These are phyloP conservation scores for Lamprotornis superbus DNA, from an alignment of 2,113 vertebrate genomes.

Conservation along the genomic window DNA sequence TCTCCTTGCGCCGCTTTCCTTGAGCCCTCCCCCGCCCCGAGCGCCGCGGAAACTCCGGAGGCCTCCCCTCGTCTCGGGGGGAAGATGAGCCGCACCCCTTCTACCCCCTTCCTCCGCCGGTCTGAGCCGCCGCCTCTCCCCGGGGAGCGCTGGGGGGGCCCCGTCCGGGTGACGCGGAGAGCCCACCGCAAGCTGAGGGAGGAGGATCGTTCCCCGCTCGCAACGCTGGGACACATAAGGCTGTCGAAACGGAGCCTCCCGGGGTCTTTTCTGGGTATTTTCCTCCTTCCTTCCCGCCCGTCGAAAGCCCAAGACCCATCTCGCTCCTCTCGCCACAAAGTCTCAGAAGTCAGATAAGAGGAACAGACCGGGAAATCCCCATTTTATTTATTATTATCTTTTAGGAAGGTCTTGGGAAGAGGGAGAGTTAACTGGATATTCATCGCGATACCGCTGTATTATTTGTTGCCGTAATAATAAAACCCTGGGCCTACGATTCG, in stretches of 20 bases:
- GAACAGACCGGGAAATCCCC: background rate
- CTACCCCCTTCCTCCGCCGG: background rate
- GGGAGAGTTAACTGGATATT: constrained; percentile 18
- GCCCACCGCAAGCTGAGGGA: background rate
- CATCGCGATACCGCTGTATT: background rate
- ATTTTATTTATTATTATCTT: background rate
- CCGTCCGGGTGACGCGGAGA: background rate
- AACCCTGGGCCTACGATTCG: constrained; percentile 32
- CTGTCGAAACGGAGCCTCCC: background rate
- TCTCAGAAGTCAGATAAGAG: constrained; percentile 18
- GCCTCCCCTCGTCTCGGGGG: background rate
- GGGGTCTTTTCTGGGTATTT: background rate
- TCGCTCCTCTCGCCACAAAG: background rate
- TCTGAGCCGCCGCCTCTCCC: background rate
- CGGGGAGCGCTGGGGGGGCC: background rate
- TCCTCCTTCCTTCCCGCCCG: background rate
- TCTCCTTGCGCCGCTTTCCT: background rate
- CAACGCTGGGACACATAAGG: background rate
- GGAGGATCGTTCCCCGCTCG: background rate
- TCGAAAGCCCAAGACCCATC: background rate
- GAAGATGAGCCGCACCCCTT: background rate
- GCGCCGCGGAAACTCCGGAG: background rate
- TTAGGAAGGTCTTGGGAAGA: background rate
- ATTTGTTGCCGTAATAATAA: constrained; percentile 40
- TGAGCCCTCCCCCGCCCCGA: background rate